Conservation (phyloP, 2,888 invertebrate species). For the Mesoligia furuncula region DNA sequence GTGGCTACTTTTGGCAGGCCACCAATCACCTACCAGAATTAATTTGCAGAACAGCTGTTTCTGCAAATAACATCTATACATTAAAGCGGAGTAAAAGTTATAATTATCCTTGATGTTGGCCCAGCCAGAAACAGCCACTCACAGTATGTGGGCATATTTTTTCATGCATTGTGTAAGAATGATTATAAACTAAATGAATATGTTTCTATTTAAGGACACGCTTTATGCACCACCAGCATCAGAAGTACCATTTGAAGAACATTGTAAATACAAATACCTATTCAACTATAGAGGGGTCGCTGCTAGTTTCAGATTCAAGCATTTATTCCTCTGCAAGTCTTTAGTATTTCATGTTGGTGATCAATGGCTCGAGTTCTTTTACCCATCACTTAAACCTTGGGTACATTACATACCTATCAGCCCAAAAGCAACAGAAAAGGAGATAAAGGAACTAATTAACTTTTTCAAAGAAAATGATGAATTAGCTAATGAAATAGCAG, state of each 20-base stretch:
- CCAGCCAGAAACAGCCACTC: not conserved
- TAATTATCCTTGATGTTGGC: not conserved
- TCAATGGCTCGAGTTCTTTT: conserved; percentile 99
- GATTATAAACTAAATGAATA: not conserved
- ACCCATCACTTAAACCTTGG: conserved; percentile 97
- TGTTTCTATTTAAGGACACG: conserved; percentile 93
- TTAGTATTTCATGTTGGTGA: conserved; percentile 98
- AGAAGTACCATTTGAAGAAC: conserved; percentile 97
- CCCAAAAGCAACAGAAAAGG: conserved; percentile 91
- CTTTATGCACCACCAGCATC: conserved; percentile 95
- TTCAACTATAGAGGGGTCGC: conserved; percentile 99
- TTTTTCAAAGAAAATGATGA: conserved; percentile 95
- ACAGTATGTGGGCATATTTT: not conserved
- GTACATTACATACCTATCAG: conserved; percentile 97
- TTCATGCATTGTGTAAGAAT: too few relatives aligned
- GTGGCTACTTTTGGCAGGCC: not conserved
- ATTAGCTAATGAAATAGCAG: conserved; percentile 94
- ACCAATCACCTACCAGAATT: not conserved
- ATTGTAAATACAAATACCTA: conserved; percentile 97
- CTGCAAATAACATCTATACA: not conserved
- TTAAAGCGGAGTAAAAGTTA: not conserved
- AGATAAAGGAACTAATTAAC: conserved; percentile 93
- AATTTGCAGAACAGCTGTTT: not conserved
- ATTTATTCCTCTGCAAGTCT: conserved; percentile 97
- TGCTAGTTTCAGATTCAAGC: conserved; percentile 99